Conservation (phyloP, 2,888 invertebrate genomes). For the Phortica okadai region DNA sequence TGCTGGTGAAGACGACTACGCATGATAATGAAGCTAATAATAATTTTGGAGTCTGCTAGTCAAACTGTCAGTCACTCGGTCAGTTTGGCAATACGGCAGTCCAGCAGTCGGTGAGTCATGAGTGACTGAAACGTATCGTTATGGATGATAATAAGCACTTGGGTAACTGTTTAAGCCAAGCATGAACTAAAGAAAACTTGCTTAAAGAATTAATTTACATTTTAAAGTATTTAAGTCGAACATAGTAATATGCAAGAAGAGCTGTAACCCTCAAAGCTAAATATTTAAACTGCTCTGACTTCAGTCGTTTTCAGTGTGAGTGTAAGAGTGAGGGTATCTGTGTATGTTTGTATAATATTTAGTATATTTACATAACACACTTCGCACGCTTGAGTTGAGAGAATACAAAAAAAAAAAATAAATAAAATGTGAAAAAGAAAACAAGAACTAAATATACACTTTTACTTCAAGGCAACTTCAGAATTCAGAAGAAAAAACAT, state of each 20-base stretch:
- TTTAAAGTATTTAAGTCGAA: constrained; percentile 36
- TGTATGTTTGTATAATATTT: neutral
- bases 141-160: neutral
- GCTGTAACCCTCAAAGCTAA: neutral
- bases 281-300: too few species aligned
- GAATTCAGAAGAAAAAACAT: neutral
- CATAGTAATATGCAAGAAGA: neutral
- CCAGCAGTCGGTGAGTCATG: neutral
- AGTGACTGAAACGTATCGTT: neutral
- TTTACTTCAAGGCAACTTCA: neutral
- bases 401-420: neutral
- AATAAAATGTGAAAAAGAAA: neutral
- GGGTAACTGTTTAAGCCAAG: neutral
- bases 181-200: constrained; percentile 3
- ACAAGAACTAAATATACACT: neutral
- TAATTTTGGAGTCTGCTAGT: neutral
- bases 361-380: constrained; percentile 15
- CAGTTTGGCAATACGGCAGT: neutral
- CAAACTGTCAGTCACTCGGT: neutral
- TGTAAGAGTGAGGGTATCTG: neutral
- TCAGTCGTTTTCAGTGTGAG: neutral
- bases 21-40: constrained; percentile 9
- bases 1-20: neutral
- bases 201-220: constrained; percentile 39
- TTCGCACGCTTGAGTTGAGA: neutral